Evolutionary conservation across 2,797 vertebrate species (phyloP), one percentile per base, ranked within the genome.

Genomic region (Staurois parvus): DNA sequence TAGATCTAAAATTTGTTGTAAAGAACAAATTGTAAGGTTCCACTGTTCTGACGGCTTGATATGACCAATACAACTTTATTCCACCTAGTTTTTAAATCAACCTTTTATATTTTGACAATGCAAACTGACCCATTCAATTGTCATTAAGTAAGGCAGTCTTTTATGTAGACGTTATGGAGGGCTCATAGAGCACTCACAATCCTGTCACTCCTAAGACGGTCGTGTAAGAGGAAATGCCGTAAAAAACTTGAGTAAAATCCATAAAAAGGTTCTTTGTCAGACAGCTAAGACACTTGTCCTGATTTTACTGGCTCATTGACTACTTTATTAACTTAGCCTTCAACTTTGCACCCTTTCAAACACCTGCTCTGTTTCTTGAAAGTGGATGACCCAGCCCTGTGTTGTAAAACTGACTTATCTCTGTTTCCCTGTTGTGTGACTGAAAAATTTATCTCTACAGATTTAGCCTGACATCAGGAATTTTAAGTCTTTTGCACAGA

Each of bases 311-410:
- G 64, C 64, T 26, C 74, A 59, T 64, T 84, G 64, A 34, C 69
- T 7, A 68, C 40, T 75, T 83, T 83, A 83, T 84, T 76, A 67
- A 76, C 81, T 52, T 69, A 72, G 68, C 83, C 83, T 84, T 84
- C 67, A 84, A 84, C 83, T 84, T 79, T 84, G 37, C 68, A 59
- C 68, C 76, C 67, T 34, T 45, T 72, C 7, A 24, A 45, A 59
- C 68, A 72, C 76, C 76, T 84, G 75, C 52, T 45, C 62, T 13
- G 42, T 81, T 73, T 62, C 21, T 17, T 72, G 24, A 45, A 82
- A 52, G 6, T 8, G 19, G 34, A 81, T 56, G 13, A 64, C 56
- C 29, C 70, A 73, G 34, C 72, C 67, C 64, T 48, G 30, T 34
- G 13, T 32, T n/a, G 21, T 26, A 26, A 26, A n/a, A 32, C n/a